Conservation (phyloP, 2,113 vertebrate genomes). For the Stegastes partitus region DNA sequence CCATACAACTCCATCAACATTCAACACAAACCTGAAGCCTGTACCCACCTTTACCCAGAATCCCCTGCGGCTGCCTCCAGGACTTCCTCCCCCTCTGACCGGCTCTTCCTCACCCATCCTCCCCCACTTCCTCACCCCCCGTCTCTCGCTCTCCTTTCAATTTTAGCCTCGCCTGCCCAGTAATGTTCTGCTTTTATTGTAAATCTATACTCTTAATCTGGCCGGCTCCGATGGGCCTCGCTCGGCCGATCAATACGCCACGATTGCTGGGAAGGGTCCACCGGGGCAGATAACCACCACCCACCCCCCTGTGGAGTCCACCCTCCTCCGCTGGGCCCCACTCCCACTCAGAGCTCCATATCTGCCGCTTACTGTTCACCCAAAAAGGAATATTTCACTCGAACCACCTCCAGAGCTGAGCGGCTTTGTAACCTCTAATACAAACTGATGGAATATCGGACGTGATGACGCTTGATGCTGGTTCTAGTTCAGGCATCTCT, state of each 20-base stretch:
- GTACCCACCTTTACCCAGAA: constrained; percentile 42
- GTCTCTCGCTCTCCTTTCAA: constrained; percentile 57
- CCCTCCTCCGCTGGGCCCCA: constrained; percentile 37
- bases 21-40: constrained; percentile 20
- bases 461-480: no score
- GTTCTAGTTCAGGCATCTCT: no score
- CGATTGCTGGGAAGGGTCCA: constrained; percentile 85
- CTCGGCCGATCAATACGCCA: constrained; percentile 79
- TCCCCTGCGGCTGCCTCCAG: constrained; percentile 21
- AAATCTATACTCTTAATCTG: constrained; percentile 89
- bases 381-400: background rate
- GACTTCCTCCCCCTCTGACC: constrained; percentile 9
- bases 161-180: constrained; percentile 75
- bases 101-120: background rate
- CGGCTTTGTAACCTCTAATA: no score
- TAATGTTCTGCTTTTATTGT: constrained; percentile 87
- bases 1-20: constrained; percentile 9
- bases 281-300: constrained; percentile 77
- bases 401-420: background rate
- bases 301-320: constrained; percentile 35
- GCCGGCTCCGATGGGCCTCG: constrained; percentile 80
- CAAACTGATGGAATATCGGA: no score
- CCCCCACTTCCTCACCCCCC: background rate
- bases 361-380: background rate
- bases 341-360: background rate